A percentile compares a stretch with the other conserved stretches of the same genome.
These are phyloP conservation scores for Matsumyia berberina DNA, from an alignment of 2,888 invertebrate species.

Conservation along the genomic window DNA sequence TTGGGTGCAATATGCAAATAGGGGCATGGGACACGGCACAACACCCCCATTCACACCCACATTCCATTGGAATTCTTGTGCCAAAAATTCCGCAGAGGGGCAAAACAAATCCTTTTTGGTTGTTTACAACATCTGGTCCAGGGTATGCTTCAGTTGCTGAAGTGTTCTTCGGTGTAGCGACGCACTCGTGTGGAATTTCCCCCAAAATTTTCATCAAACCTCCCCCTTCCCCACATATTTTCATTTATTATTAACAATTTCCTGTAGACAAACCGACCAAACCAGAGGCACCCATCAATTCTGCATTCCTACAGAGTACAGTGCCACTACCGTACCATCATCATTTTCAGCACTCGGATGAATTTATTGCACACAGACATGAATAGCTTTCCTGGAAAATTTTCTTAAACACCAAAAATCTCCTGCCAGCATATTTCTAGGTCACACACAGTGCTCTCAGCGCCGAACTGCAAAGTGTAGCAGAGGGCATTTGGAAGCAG, in stretches of 20 bases:
- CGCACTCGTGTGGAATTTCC: constrained; percentile 44
- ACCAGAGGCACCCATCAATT: constrained; percentile 45
- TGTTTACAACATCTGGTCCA: constrained; percentile 40
- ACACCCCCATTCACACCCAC: constrained; percentile 46
- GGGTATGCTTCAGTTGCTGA: constrained; percentile 7
- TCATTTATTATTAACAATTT: constrained; percentile 66
- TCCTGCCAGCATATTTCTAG: constrained; percentile 17
- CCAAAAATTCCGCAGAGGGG: constrained; percentile 29
- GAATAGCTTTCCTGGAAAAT: neutral
- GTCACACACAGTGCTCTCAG: neutral
- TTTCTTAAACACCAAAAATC: constrained; percentile 13
- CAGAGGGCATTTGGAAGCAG: neutral
- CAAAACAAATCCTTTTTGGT: constrained; percentile 22
- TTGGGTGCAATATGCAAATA: constrained; percentile 41
- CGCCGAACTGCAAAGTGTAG: constrained; percentile 1
- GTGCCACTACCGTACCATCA: neutral
- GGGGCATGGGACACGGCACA: constrained; percentile 5
- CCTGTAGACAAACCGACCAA: constrained; percentile 16
- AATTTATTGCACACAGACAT: neutral
- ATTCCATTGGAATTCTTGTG: constrained; percentile 36
- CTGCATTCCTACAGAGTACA: constrained; percentile 17
- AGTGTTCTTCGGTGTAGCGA: neutral
- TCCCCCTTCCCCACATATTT: constrained; percentile 10
- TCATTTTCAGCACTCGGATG: constrained; percentile 6
- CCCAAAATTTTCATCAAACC: constrained; percentile 11